Percentiles rank a stretch among this genome's conserved stretches.
Conservation (phyloP, 53 echinoderm and acorn worm genomes). For the Crossaster papposus region DNA sequence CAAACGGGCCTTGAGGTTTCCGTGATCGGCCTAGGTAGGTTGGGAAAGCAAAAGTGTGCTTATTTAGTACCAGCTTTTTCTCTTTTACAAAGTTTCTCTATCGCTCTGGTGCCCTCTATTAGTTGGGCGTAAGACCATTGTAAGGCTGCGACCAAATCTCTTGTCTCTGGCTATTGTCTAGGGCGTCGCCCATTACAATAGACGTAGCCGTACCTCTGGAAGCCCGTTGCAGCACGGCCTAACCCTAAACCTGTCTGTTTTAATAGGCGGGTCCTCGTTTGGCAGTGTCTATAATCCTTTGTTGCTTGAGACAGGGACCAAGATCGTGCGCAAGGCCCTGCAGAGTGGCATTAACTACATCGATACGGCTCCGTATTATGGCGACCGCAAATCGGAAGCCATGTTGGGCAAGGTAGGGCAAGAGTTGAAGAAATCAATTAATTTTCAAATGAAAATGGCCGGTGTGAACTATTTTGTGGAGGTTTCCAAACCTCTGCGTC, state of each 20-base stretch:
- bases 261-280: slow-evolving; percentile 78
- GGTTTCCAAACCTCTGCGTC: no score
- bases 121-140: no score
- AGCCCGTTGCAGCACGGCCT: no score
- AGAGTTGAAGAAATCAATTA: neutral
- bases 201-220: no score
- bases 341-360: slow-evolving; percentile 89
- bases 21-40: slow-evolving; percentile 77
- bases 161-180: no score
- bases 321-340: slow-evolving; percentile 60
- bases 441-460: neutral
- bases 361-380: slow-evolving; percentile 95
- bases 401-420: slow-evolving; percentile 76
- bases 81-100: no score
- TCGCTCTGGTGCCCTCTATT: no score
- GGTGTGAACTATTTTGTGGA: neutral
- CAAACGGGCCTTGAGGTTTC: slow-evolving; percentile 83
- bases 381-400: slow-evolving; percentile 80
- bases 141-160: no score
- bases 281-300: slow-evolving; percentile 53
- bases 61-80: no score
- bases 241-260: neutral
- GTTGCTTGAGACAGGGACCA: slow-evolving; percentile 43
- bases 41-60: neutral
- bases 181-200: no score